phyloP scores from a whole-genome alignment of 1,140 invertebrate species.

The Lasaia peninsularis region DNA sequence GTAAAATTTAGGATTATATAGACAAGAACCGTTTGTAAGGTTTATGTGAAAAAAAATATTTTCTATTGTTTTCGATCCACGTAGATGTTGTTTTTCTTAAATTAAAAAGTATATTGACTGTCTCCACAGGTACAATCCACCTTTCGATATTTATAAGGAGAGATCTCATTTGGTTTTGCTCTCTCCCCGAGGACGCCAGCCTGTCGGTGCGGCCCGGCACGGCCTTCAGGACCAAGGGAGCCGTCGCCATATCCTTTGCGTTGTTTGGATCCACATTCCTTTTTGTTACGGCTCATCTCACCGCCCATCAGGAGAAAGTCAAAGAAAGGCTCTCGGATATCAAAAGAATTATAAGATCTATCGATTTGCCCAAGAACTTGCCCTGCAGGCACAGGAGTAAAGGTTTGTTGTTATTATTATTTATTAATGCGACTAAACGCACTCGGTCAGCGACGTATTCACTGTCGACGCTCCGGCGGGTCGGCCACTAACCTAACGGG shows the following conservation, averaged over 20 bases:
- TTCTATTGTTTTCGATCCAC: too few species aligned
- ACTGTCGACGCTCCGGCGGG: too few species aligned
- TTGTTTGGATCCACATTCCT: constrained; percentile 96
- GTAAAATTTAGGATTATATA: too few species aligned
- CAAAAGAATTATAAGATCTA: constrained; percentile 88
- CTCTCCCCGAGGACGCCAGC: constrained; percentile 90
- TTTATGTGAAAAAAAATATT: too few species aligned
- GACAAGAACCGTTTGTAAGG: too few species aligned
- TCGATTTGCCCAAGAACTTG: constrained; percentile 91
- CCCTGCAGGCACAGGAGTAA: constrained; percentile 86
- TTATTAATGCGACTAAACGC: too few species aligned
- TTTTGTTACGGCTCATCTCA: constrained; percentile 95
- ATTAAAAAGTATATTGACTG: neutral
- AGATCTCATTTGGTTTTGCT: constrained; percentile 96
- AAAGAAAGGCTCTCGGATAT: constrained; percentile 93
- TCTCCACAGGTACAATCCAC: constrained; percentile 87
- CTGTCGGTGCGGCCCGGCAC: constrained; percentile 92
- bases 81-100: too few species aligned
- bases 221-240: constrained; percentile 94
- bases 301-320: constrained; percentile 92
- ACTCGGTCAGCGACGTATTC: too few species aligned
- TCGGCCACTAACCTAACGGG: too few species aligned
- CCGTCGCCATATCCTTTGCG: constrained; percentile 91
- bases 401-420: constrained; percentile 69
- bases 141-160: constrained; percentile 90